Conservation (phyloP, 2,888 invertebrate genomes). For the Polyommatus iphigenia region DNA sequence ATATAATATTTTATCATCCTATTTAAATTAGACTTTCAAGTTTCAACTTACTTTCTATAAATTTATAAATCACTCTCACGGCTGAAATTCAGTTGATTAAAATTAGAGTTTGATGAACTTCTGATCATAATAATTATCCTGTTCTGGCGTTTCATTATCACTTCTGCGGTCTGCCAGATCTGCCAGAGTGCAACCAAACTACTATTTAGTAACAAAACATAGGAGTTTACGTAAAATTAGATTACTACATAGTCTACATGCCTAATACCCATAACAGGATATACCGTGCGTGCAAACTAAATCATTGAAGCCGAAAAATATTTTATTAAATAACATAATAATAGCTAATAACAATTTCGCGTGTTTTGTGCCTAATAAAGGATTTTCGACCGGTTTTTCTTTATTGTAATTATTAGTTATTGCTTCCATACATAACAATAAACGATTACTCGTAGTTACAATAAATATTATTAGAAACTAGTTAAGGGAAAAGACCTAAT, state of each 20-base stretch:
- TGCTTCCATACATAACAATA: not conserved
- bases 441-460: not conserved
- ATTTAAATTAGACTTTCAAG: no score
- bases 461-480: not conserved
- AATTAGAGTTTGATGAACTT: no score
- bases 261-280: constrained; percentile 16
- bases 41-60: no score
- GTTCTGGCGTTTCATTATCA: no score
- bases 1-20: no score
- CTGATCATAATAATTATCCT: no score
- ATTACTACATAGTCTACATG: constrained; percentile 1
- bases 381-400: not conserved
- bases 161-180: no score
- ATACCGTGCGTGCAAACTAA: not conserved
- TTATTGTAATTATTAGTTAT: not conserved
- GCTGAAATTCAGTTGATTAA: no score
- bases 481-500: no score
- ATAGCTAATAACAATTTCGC: not conserved
- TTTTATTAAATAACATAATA: not conserved
- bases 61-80: no score
- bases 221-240: not conserved
- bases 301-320: not conserved
- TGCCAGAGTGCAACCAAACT: no score
- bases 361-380: not conserved
- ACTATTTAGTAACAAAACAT: no score